These are phyloP conservation scores for Drosophila novamexicana DNA, from an alignment of 1,140 invertebrate species.

Conservation along the genomic window DNA sequence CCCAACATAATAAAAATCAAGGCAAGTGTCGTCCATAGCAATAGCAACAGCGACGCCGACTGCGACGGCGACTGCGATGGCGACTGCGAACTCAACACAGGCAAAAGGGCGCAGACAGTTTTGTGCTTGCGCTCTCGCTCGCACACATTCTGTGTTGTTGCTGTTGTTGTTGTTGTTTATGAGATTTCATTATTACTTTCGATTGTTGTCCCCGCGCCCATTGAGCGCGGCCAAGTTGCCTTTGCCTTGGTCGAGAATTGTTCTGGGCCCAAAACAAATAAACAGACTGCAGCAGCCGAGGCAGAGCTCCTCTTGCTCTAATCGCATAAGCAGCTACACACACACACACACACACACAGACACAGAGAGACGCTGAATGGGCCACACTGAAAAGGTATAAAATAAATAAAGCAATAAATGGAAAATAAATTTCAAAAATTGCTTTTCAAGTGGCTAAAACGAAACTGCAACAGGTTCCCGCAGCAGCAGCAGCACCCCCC, in stretches of 20 bases:
- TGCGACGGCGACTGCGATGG: slow-evolving; percentile 44
- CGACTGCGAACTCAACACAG: slow-evolving; percentile 21
- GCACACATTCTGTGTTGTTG: slow-evolving; percentile 46
- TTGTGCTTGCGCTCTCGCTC: slow-evolving; percentile 20
- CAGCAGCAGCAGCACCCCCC: slow-evolving; percentile 19
- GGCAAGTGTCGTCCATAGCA: slow-evolving; percentile 69
- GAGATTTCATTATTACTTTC: slow-evolving; percentile 82
- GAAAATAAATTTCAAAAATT: slow-evolving; percentile 79
- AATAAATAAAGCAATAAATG: slow-evolving; percentile 82
- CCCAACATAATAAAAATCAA: slow-evolving; percentile 79
- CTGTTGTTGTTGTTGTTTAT: slow-evolving; percentile 58
- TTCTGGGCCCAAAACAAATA: slow-evolving; percentile 70
- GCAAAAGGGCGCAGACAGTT: slow-evolving; percentile 35
- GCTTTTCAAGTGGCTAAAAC: slow-evolving; percentile 72
- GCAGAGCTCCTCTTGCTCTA: slow-evolving; percentile 61
- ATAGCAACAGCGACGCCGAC: slow-evolving; percentile 44
- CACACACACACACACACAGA: background rate
- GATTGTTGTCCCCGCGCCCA: slow-evolving; percentile 65
- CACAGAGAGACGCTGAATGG: slow-evolving; percentile 8
- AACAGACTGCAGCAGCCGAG: slow-evolving; percentile 44
- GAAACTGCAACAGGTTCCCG: slow-evolving; percentile 47
- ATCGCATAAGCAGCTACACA: slow-evolving; percentile 76
- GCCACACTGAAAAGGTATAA: slow-evolving; percentile 67
- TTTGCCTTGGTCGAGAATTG: slow-evolving; percentile 52
- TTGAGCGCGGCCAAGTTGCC: slow-evolving; percentile 43